Evolutionary conservation across 2,888 invertebrate species (phyloP).

Genomic region (Hoplodrina ambigua): DNA sequence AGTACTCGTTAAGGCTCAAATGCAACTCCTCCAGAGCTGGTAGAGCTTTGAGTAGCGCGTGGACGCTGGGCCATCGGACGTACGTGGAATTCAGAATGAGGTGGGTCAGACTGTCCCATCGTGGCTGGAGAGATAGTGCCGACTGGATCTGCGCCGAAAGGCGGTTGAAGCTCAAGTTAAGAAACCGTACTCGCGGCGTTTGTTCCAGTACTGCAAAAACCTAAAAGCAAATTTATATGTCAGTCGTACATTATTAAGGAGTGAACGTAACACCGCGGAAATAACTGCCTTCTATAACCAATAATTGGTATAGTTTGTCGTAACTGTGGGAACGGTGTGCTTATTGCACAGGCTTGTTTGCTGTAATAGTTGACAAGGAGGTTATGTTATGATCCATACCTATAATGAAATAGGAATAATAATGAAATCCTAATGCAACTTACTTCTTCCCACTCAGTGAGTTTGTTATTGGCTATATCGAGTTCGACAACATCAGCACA

Average conservation of each 20-base stretch:
- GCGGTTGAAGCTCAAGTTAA: constrained; percentile 97
- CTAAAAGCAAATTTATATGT: constrained; percentile 79
- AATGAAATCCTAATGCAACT: constrained; percentile 53
- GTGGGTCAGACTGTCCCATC: constrained; percentile 92
- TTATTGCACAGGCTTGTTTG: constrained; percentile 53
- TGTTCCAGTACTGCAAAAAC: constrained; percentile 96
- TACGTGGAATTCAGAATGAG: constrained; percentile 97
- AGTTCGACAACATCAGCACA: constrained; percentile 97
- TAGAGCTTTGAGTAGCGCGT: constrained; percentile 93
- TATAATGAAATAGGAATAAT: constrained; percentile 16
- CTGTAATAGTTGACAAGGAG: constrained; percentile 39
- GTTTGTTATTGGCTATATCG: constrained; percentile 97
- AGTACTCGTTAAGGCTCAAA: constrained; percentile 97
- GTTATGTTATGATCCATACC: constrained; percentile 23
- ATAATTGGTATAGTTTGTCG: constrained; percentile 67
- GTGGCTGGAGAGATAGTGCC: constrained; percentile 85
- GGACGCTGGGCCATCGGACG: constrained; percentile 96
- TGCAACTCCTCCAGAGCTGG: constrained; percentile 97
- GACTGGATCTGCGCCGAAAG: constrained; percentile 93
- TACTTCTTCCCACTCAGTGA: constrained; percentile 97
- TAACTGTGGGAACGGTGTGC: constrained; percentile 66
- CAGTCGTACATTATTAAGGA: constrained; percentile 51
- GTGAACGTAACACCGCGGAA: constrained; percentile 62
- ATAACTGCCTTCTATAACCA: constrained; percentile 55
- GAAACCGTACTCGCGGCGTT: constrained; percentile 96